A percentile compares a stretch with the other conserved stretches of the same genome.
Conservation (phyloP, 2,113 vertebrate genomes). For the Capra hircus region DNA sequence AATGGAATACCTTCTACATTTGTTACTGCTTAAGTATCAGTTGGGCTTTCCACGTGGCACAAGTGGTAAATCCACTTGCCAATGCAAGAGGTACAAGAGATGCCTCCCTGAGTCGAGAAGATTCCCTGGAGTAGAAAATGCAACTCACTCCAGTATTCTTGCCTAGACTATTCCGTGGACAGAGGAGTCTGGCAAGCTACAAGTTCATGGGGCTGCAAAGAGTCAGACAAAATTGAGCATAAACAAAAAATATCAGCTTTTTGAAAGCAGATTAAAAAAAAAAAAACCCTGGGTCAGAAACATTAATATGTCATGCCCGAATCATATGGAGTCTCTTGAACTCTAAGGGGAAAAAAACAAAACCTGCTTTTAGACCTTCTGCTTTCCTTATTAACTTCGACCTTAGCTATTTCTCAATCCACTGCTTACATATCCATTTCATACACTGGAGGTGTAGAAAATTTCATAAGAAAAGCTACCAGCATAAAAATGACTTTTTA, state of each 20-base stretch:
- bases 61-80: neutral
- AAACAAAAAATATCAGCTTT: constrained; percentile 66
- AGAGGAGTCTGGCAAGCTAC: neutral
- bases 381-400: constrained; percentile 77
- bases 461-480: constrained; percentile 76
- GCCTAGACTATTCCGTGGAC: neutral
- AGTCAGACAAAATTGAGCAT: neutral
- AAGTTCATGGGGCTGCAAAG: neutral
- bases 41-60: neutral
- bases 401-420: constrained; percentile 79
- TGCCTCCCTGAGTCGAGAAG: neutral
- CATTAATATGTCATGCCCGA: constrained; percentile 72
- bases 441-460: constrained; percentile 64
- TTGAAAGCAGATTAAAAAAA: constrained; percentile 59
- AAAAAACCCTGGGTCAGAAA: constrained; percentile 62
- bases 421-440: constrained; percentile 75
- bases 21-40: constrained; percentile 66
- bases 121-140: neutral
- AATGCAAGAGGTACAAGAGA: neutral
- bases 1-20: constrained; percentile 67
- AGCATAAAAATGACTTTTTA: constrained; percentile 77
- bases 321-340: constrained; percentile 69
- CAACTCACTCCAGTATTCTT: neutral
- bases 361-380: constrained; percentile 66
- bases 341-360: constrained; percentile 46